Conservation (phyloP, 1,140 invertebrate genomes). For the Phenacoccus solenopsis region DNA sequence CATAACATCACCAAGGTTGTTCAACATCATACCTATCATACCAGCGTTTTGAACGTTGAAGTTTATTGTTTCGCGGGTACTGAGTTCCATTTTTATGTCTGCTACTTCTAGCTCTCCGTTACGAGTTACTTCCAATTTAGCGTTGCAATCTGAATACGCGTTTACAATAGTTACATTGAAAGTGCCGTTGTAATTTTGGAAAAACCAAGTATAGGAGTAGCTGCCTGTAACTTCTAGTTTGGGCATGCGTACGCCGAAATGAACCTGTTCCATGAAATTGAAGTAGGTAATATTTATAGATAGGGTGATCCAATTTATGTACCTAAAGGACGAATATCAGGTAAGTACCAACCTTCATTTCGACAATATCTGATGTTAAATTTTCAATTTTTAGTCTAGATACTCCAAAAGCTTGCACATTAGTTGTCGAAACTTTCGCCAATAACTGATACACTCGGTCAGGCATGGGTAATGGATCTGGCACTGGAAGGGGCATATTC, state of each 20-base stretch:
- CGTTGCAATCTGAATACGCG: not conserved
- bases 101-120: not conserved
- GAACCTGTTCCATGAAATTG: not conserved
- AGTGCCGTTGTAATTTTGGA: not conserved
- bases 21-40: not conserved
- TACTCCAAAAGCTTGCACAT: not conserved
- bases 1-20: not conserved
- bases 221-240: not conserved
- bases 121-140: not conserved
- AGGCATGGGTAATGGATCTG: not conserved
- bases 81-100: not conserved
- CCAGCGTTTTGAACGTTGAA: not conserved
- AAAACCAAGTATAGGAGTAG: not conserved
- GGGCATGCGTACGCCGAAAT: not conserved
- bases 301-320: too few species aligned
- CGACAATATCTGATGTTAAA: not conserved
- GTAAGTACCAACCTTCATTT: slow-evolving; percentile 18
- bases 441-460: not conserved
- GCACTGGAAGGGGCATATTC: not conserved
- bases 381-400: not conserved
- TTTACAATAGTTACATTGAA: slow-evolving; percentile 1
- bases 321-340: too few species aligned
- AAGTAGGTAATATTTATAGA: too few species aligned
- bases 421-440: not conserved
- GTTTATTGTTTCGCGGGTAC: not conserved